Evolutionary conservation across 2,797 vertebrate species (phyloP).

Genomic region (Enteromius radiatus): DNA sequence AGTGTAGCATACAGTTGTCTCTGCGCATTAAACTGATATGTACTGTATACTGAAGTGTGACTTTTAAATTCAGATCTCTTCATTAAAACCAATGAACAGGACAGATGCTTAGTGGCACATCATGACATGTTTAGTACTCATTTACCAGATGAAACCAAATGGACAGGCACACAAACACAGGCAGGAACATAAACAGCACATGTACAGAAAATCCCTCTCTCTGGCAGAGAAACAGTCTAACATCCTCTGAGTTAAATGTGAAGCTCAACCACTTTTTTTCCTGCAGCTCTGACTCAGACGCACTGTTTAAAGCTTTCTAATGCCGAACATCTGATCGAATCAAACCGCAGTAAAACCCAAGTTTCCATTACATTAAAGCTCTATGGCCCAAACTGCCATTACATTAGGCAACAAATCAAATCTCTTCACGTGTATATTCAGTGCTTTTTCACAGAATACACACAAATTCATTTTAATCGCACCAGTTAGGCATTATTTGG

Average conservation of each 20-base stretch:
- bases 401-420: constrained; percentile 48
- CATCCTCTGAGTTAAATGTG: constrained; percentile 40
- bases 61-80: neutral
- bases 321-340: constrained; percentile 52
- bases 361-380: constrained; percentile 38
- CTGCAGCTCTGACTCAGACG: constrained; percentile 36
- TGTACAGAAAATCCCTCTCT: constrained; percentile 49
- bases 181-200: constrained; percentile 51
- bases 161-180: constrained; percentile 51
- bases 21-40: neutral
- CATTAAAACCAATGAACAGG: constrained; percentile 2
- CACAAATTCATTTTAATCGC: constrained; percentile 19
- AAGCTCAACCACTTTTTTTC: constrained; percentile 13
- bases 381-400: constrained; percentile 48
- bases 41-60: neutral
- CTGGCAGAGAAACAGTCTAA: constrained; percentile 26
- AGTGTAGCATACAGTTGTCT: neutral
- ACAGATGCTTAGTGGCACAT: constrained; percentile 15
- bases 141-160: constrained; percentile 22
- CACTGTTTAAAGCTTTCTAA: constrained; percentile 51
- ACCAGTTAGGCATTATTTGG: constrained; percentile 26
- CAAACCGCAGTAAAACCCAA: constrained; percentile 50
- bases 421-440: constrained; percentile 31
- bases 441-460: neutral
- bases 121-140: constrained; percentile 3